Percentiles rank a stretch among this genome's conserved stretches.
These are phyloP conservation scores for Gibbula magus DNA, from an alignment of 2,888 invertebrate species.

Conservation along the genomic window DNA sequence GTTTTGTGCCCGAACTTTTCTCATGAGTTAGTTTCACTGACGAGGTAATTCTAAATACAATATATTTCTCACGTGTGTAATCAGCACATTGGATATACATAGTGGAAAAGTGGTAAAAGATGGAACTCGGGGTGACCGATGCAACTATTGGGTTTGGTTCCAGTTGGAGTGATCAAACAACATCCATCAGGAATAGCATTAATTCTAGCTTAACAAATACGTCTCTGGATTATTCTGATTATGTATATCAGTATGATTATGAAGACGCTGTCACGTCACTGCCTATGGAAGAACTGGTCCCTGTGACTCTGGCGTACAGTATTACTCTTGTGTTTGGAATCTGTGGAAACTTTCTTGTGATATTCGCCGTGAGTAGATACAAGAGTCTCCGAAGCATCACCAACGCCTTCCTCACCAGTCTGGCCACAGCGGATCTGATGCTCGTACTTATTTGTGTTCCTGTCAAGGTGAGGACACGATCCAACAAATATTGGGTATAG, in stretches of 20 bases:
- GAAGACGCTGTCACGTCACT: conserved; percentile 72
- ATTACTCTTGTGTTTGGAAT: conserved; percentile 80
- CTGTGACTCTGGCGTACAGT: conserved; percentile 79
- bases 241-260: conserved; percentile 76
- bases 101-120: no score
- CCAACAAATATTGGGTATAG: no score
- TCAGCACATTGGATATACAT: no score
- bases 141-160: no score
- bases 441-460: conserved; percentile 83
- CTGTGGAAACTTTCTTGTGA: conserved; percentile 79
- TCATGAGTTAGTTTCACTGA: no score
- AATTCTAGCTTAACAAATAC: conserved; percentile 20
- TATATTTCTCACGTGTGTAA: no score
- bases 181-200: neutral
- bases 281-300: conserved; percentile 79
- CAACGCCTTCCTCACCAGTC: conserved; percentile 83
- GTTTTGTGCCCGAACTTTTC: no score
- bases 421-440: conserved; percentile 83
- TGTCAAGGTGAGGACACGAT: conserved; percentile 79
- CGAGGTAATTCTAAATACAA: no score
- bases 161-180: no score
- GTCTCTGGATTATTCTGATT: conserved; percentile 8
- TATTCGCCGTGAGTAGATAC: conserved; percentile 79
- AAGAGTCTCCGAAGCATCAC: conserved; percentile 80
- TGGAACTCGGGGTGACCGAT: no score